Conservation (phyloP, 1,140 invertebrate genomes). For the Galleria mellonella region DNA sequence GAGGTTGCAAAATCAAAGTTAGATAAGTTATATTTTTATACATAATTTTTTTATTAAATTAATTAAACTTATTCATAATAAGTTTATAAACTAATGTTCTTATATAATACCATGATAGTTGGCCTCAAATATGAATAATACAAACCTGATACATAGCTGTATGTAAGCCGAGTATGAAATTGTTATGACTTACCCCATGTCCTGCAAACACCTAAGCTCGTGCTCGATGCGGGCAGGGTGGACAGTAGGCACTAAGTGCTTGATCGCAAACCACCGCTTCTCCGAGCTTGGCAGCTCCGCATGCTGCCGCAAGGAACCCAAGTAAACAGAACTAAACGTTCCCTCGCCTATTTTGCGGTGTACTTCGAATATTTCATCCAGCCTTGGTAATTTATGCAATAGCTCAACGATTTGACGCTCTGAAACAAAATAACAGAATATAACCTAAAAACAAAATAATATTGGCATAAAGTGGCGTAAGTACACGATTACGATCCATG, state of each 20-base stretch:
- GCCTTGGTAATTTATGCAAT: slow-evolving; percentile 74
- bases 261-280: slow-evolving; percentile 82
- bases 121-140: too few relatives aligned
- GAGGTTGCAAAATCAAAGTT: too few relatives aligned
- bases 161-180: too few relatives aligned
- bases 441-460: slow-evolving; percentile 14
- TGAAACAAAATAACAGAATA: slow-evolving; percentile 19
- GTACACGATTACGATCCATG: not conserved
- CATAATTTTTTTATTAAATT: too few relatives aligned
- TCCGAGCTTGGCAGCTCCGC: slow-evolving; percentile 67
- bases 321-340: slow-evolving; percentile 88
- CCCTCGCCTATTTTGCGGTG: slow-evolving; percentile 85
- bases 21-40: too few relatives aligned
- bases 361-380: slow-evolving; percentile 79
- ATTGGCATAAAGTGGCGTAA: too few relatives aligned
- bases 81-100: too few relatives aligned
- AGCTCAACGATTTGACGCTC: slow-evolving; percentile 72
- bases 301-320: slow-evolving; percentile 80
- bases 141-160: too few relatives aligned
- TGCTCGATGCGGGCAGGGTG: slow-evolving; percentile 85
- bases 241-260: slow-evolving; percentile 88
- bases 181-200: slow-evolving; percentile 81
- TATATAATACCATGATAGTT: too few relatives aligned
- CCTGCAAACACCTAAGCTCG: slow-evolving; percentile 85
- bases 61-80: too few relatives aligned